These are phyloP conservation scores for Meloidogyne floridensis DNA, from an alignment of 1,140 invertebrate species.

Conservation along the genomic window DNA sequence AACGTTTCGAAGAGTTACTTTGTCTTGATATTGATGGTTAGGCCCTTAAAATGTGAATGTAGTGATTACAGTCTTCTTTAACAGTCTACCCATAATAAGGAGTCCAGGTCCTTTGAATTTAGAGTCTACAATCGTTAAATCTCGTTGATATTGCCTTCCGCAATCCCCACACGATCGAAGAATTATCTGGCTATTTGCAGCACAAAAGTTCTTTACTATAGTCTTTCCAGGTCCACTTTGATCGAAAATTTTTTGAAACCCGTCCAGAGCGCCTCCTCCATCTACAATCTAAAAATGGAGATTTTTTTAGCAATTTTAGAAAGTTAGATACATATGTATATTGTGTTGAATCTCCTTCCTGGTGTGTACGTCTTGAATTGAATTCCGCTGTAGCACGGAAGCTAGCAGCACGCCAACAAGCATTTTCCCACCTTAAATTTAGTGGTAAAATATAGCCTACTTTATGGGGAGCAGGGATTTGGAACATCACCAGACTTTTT, in stretches of 20 bases:
- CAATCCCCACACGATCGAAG: neutral
- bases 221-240: neutral
- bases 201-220: neutral
- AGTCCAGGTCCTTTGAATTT: neutral
- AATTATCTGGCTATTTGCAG: neutral
- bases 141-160: neutral
- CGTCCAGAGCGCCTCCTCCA: neutral
- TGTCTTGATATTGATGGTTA: too few species aligned
- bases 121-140: neutral
- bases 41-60: too few species aligned
- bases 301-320: neutral
- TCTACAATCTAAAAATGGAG: neutral
- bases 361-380: neutral
- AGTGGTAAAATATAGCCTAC: too few species aligned
- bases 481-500: too few species aligned
- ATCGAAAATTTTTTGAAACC: neutral
- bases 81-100: neutral
- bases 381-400: neutral
- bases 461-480: too few species aligned
- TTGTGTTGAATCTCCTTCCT: neutral
- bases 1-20: too few species aligned
- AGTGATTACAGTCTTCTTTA: too few species aligned
- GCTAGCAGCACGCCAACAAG: conserved; percentile 1
- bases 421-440: neutral
- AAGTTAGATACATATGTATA: neutral